Base-by-base conservation (phyloP, 2,888 invertebrate genomes). In the Tryphoninae sp. region DNA sequence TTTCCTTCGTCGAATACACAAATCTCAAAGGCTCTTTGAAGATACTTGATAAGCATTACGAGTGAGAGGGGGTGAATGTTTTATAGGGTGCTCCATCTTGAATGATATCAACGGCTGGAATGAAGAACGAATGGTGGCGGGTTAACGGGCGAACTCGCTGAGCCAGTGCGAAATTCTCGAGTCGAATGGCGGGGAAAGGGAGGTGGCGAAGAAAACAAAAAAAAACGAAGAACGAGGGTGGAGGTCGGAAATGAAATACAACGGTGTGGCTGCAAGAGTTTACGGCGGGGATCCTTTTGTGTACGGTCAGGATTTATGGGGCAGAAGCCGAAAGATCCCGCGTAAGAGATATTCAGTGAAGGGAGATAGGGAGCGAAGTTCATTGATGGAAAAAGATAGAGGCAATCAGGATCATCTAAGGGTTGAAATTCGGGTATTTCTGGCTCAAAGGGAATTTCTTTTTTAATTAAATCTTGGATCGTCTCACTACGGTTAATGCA, bases 211-310 rank as follows among this genome's bases (percentile, higher is more conserved):
- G 9, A 13, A 16, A 71, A 55, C 19, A 53, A 49, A 65, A 65
- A 65, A 75, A 64, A 23, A 53, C 19, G 11, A 26, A 45, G 62
- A 55, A 64, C 51, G 62, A 19, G 62, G 64, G 59, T 45, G 64
- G 58, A 79, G 78, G 73, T 64, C 61, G 78, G 79, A 62, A 79
- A 80, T 76, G 76, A 72, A 78, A 78, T 72, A 76, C 68, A 67
- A 77, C 67, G 33, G 51, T 69, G 82, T 77, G 84, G 79, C 78
- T 67, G 81, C 33, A 75, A 83, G 61, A 84, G 85, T 85, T 85
- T 83, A 84, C 77, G 65, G 80, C 69, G 59, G 33, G 64, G 80
- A 81, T 58, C 78, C 68, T 61, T 33, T 33, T 33, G 33, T 68
- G 68, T 68, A 51, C 45, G 26, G 51, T 73, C 55, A 83, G 76